Evolutionary conservation across 2,888 invertebrate genomes (phyloP).

Genomic region (Altica lythri): DNA sequence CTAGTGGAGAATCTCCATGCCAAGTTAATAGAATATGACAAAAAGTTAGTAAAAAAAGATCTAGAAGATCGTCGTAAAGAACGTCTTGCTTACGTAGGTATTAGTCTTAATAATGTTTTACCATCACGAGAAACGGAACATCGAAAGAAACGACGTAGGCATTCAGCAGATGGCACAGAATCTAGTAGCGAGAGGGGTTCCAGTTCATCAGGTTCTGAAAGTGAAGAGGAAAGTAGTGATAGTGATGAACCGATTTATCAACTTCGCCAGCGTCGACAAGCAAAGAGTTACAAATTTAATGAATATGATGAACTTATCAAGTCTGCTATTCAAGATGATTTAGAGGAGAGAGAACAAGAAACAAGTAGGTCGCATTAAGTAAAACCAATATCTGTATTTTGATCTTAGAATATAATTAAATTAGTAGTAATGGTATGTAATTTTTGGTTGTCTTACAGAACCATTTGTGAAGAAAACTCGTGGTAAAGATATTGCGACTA

Average conservation of each 20-base stretch:
- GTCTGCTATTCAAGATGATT: constrained; percentile 83
- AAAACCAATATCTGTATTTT: not conserved
- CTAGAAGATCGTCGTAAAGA: constrained; percentile 71
- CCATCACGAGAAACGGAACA: constrained; percentile 52
- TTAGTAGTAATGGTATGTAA: not conserved
- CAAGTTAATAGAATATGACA: constrained; percentile 78
- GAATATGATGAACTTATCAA: constrained; percentile 96
- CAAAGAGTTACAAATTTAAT: constrained; percentile 83
- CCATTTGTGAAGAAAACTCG: constrained; percentile 65
- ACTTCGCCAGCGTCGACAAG: constrained; percentile 77
- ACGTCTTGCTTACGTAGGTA: constrained; percentile 74
- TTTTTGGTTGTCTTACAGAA: not conserved
- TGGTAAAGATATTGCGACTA: constrained; percentile 92
- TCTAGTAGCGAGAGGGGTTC: constrained; percentile 30
- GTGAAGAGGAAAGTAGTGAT: constrained; percentile 53
- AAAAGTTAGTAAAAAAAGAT: constrained; percentile 68
- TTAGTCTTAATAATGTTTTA: constrained; percentile 74
- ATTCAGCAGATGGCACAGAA: constrained; percentile 34
- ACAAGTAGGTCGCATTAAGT: constrained; percentile 24
- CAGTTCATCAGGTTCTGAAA: constrained; percentile 26
- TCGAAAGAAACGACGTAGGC: constrained; percentile 45
- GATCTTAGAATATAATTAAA: not conserved
- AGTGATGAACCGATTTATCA: constrained; percentile 82
- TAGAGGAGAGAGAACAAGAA: constrained; percentile 55
- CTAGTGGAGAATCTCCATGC: constrained; percentile 75